Conservation (phyloP, 2,797 vertebrate genomes). For the Babyrousa celebensis region DNA sequence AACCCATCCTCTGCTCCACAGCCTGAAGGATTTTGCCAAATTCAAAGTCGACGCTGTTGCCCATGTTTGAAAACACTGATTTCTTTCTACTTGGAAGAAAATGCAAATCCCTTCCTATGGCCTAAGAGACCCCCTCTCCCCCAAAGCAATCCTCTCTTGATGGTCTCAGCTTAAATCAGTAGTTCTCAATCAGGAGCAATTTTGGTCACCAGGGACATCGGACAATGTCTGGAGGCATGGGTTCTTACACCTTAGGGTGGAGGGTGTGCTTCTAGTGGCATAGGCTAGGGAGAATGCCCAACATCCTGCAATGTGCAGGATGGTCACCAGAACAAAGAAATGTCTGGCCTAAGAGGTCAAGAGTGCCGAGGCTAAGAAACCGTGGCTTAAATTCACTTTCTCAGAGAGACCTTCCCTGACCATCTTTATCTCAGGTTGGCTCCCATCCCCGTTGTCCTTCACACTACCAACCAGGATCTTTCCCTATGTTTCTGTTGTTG, state of each 20-base stretch:
- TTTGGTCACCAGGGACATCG: background rate
- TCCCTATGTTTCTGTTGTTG: background rate
- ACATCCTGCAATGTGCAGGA: background rate
- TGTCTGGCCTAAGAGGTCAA: background rate
- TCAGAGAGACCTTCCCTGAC: background rate
- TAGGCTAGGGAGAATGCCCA: background rate
- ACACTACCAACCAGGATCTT: background rate
- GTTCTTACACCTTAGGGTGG: background rate
- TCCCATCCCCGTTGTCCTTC: background rate
- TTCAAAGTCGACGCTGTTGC: background rate
- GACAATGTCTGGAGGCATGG: background rate
- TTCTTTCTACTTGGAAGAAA: slow-evolving; percentile 44
- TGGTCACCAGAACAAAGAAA: background rate
- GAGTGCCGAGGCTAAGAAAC: background rate
- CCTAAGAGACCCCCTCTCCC: background rate
- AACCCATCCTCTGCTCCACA: background rate
- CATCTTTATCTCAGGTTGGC: background rate
- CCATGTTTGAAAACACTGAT: background rate
- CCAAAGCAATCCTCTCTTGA: background rate
- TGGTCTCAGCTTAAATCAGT: background rate
- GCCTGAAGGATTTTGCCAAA: slow-evolving; percentile 1
- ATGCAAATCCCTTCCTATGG: background rate
- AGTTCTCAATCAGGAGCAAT: background rate
- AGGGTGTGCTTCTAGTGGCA: background rate
- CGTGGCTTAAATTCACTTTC: background rate